A percentile compares a stretch with the other conserved stretches of the same genome.
phyloP scores from a whole-genome alignment of 2,113 vertebrate genomes.

The Stegastes partitus region DNA sequence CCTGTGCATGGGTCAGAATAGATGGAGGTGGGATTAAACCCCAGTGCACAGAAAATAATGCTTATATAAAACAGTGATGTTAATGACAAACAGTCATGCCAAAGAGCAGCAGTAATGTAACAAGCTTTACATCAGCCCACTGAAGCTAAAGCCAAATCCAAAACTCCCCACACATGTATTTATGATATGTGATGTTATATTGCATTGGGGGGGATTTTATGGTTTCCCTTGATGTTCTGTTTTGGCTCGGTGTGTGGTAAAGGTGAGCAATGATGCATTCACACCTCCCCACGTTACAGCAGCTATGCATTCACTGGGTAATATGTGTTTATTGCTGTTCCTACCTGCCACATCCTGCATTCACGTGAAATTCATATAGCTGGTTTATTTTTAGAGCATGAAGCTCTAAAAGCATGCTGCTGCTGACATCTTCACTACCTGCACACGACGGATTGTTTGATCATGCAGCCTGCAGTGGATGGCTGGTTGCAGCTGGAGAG shows the following conservation, averaged over 20 bases:
- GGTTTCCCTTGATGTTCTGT: neutral
- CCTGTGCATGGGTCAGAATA: neutral
- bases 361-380: conserved; percentile 9
- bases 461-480: neutral
- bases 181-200: too few species aligned
- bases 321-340: neutral
- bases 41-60: too few species aligned
- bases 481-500: conserved; percentile 1
- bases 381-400: conserved; percentile 46
- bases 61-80: neutral
- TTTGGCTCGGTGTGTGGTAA: neutral
- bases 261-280: neutral
- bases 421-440: neutral
- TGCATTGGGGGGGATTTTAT: neutral
- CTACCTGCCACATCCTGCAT: conserved; percentile 14
- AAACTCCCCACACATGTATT: too few species aligned
- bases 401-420: neutral
- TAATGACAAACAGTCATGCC: neutral
- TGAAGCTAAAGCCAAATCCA: too few species aligned
- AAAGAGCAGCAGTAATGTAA: too few species aligned
- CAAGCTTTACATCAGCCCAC: too few species aligned
- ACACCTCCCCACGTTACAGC: neutral
- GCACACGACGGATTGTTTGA: neutral
- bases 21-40: neutral
- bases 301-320: neutral